Conservation (phyloP, 2,888 invertebrate genomes). For the Globia sparganii region DNA sequence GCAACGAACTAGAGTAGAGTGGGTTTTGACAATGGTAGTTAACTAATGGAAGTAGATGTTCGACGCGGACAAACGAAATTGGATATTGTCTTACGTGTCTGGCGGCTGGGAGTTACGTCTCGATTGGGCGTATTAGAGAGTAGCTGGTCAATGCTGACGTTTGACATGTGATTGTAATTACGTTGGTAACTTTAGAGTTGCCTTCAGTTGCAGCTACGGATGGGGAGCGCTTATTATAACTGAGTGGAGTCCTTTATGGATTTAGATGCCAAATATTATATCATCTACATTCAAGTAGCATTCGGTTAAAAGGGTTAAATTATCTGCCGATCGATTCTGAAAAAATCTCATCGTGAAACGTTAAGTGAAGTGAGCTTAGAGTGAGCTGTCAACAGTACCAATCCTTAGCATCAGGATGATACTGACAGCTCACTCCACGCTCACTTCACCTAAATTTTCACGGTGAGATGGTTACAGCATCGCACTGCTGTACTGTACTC, state of each 20-base stretch:
- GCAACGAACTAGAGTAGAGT: conserved; percentile 82
- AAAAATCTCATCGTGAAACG: too few relatives aligned
- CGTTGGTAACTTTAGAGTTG: conserved; percentile 57
- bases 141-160: conserved; percentile 68
- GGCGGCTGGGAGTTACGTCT: conserved; percentile 67
- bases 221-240: background rate
- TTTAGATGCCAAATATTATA: background rate
- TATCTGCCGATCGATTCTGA: too few relatives aligned
- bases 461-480: too few relatives aligned
- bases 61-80: conserved; percentile 78
- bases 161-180: conserved; percentile 66
- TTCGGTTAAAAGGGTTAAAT: background rate
- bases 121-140: conserved; percentile 72
- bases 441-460: too few relatives aligned
- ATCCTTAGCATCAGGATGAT: too few relatives aligned
- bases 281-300: background rate
- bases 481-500: too few relatives aligned
- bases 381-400: too few relatives aligned
- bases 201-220: conserved; percentile 4
- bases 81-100: conserved; percentile 80
- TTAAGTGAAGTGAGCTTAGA: too few relatives aligned
- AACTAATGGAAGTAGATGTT: conserved; percentile 85
- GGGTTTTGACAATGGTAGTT: conserved; percentile 89
- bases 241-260: conserved; percentile 17
- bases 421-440: too few relatives aligned